Evolutionary conservation across 2,113 vertebrate genomes (phyloP), one percentile per base, ranked within the genome.

Genomic region (Lathamus discolor): DNA sequence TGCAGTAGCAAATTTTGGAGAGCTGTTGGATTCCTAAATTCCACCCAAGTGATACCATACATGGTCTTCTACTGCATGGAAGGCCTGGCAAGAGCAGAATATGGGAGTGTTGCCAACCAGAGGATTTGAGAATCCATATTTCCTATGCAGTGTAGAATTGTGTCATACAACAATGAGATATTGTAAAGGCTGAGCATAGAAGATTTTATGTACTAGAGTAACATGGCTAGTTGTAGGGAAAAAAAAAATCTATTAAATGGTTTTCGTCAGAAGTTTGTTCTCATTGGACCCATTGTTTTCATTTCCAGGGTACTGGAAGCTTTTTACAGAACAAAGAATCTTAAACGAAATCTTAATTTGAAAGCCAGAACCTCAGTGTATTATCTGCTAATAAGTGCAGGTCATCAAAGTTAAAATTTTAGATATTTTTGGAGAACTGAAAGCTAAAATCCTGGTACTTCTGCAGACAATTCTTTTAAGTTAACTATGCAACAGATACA

Each of bases 301-400:
- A 41, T 92, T 95, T 77, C 69, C 49, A 90, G 51, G 28, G 37
- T 83, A 39, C 57, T 7, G 5, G 51, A 83, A 81, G 83, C 48
- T 87, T 92, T 73, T 75, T 93, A 73, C 44, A 88, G 90, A 90
- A 64, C 44, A 88, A 69, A 83, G 70, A 85, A 96, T 93, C 69
- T 86, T 64, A 88, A 94, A 86, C 86, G 64, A 86, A 92, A 93
- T 95, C 85, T 96, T 92, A 90, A 91, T 93, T 88, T 88, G 43
- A 91, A 95, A 92, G 59, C 28, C 57, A 59, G 33, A 35, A 59
- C 17, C 29, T 55, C 0, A 0, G 25, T 10, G 88, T 86, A 83
- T 83, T 72, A 83, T 68, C 62, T 51, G 39, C 49, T 64, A 86
- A 22, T 74, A 80, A 95, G 17, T 55, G 51, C 33, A 54, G 20